These are phyloP conservation scores for Coilia nasus DNA, from an alignment of 2,797 vertebrate species.

Conservation along the genomic window DNA sequence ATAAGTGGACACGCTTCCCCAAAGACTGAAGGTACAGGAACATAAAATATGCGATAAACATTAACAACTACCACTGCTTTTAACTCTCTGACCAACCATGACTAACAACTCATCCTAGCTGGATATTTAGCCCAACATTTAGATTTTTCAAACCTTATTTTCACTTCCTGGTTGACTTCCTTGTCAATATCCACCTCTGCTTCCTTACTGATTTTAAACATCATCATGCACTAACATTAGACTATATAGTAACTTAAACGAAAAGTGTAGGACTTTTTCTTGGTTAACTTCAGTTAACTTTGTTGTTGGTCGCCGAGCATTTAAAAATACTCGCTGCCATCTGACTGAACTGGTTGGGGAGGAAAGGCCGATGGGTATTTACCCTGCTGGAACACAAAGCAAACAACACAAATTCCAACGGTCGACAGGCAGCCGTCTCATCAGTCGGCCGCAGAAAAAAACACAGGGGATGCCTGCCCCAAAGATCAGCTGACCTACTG, in stretches of 20 bases:
- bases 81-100: not conserved
- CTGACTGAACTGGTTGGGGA: slow-evolving; percentile 12
- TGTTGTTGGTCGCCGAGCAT: not conserved
- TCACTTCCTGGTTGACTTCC: not conserved
- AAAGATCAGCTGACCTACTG: not conserved
- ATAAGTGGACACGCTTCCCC: not conserved
- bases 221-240: not conserved
- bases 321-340: not conserved
- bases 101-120: not conserved
- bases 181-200: not conserved
- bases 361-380: not conserved
- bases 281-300: not conserved
- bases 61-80: not conserved
- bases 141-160: not conserved
- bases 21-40: not conserved
- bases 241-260: not conserved
- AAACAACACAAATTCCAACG: slow-evolving; percentile 11
- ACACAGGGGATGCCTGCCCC: not conserved
- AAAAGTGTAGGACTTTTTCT: not conserved
- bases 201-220: not conserved
- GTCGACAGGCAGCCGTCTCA: not conserved
- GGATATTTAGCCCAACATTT: not conserved
- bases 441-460: not conserved
- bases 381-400: not conserved
- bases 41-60: not conserved